Evolutionary conservation across 2,113 vertebrate species (phyloP), one percentile per base, ranked within the genome.

Genomic region (Dinomys branickii): DNA sequence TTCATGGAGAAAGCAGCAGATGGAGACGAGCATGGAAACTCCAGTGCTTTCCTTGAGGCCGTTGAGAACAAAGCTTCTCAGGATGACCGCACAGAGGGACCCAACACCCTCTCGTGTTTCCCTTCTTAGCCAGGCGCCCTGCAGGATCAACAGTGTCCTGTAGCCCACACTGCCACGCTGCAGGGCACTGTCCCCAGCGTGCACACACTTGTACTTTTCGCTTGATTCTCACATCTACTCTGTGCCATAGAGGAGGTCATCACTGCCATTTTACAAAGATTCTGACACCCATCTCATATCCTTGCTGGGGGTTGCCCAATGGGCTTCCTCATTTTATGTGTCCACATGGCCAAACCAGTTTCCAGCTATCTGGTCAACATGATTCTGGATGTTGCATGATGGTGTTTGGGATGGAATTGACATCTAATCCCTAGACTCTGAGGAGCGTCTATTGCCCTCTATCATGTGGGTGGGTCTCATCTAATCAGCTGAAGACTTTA

Each of bases 131-230:
- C 41, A 59, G 50, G 35, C 19, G 13, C 52, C 50, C n/a, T 4
- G 56, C 20, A 12, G 59, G 71, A 44, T 4, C 1, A 47, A n/a
- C 14, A 1, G 8, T 1, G 13, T 7, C n/a, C 56, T 12, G 24
- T 0, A 0, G 28, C 26, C 1, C 26, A 35, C 30, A n/a, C 7
- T 2, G 35, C 35, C 28, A 0, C 0, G 0, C 1, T 4, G 13
- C 24, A 0, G 6, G 61, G 73, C 30, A n/a, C 47, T 7, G 7
- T 22, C 9, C 61, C 7, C 16, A 2, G 50, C 81, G 33, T 10
- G 5, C 54, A 13, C 1, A 2, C 2, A 10, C 4, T 47, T 3
- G 26, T 1, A 47, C 73, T 20, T 11, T 19, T 35, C 85, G 10
- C 19, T 30, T 19, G 38, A 35, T 38, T 38, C 41, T 81, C 47